Evolutionary conservation across 2,797 vertebrate species (phyloP).

Genomic region (Bradypus variegatus): DNA sequence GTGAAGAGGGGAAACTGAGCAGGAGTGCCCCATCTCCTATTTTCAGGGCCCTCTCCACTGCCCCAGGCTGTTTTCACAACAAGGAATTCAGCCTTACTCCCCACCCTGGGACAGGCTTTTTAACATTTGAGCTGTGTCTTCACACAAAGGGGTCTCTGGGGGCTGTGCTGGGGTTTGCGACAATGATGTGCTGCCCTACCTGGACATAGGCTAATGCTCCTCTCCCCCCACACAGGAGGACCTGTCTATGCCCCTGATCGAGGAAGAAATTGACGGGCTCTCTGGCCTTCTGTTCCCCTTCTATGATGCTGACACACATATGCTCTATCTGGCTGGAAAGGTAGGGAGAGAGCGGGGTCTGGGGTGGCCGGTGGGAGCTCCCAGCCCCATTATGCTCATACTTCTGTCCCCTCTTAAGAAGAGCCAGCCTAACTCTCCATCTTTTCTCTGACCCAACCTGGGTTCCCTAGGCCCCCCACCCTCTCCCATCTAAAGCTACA

Average conservation of each 20-base stretch:
- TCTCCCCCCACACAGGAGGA: conserved; percentile 82
- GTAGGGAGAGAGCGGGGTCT: conserved; percentile 65
- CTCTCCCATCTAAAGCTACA: background rate
- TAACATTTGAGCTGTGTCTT: background rate
- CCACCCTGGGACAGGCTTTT: background rate
- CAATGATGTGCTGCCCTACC: background rate
- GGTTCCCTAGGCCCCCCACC: background rate
- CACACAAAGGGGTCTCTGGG: too few species aligned
- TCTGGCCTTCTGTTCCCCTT: conserved; percentile 96
- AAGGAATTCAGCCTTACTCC: background rate
- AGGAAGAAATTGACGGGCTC: conserved; percentile 97
- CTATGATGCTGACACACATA: conserved; percentile 96
- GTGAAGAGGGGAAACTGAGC: background rate
- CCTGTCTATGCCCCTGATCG: conserved; percentile 89
- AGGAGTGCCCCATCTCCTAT: background rate
- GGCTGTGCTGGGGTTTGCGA: background rate
- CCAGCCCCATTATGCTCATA: too few species aligned
- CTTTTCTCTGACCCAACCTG: background rate
- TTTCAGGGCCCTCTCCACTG: background rate
- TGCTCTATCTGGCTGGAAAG: conserved; percentile 98
- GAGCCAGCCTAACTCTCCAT: background rate
- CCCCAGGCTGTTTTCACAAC: background rate
- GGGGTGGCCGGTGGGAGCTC: background rate
- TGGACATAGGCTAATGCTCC: background rate
- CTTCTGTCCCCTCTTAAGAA: background rate